A percentile compares a stretch with the other conserved stretches of the same genome.
Conservation (phyloP, 2,888 invertebrate genomes). For the Scaptomyza tumidula region DNA sequence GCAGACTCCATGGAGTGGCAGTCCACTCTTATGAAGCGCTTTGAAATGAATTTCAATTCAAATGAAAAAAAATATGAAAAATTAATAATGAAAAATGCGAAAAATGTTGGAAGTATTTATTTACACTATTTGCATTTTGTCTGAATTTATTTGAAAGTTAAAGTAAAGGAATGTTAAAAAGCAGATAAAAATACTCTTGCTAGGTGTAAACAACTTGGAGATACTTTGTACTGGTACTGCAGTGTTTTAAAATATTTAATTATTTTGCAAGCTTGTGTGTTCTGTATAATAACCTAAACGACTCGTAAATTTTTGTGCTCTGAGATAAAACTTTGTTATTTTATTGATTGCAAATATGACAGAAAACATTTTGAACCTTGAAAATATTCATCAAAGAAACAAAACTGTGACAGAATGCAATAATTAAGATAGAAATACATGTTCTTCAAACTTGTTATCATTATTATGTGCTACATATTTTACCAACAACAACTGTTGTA, state of each 20-base stretch:
- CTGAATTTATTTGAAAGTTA: not conserved
- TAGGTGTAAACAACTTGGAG: too few species aligned
- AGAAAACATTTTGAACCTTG: too few species aligned
- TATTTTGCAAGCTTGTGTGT: too few species aligned
- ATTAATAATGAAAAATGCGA: not conserved
- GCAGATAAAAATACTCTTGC: too few species aligned
- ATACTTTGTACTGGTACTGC: too few species aligned
- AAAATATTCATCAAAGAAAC: not conserved
- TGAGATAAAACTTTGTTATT: too few species aligned
- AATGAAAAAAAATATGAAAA: too few species aligned
- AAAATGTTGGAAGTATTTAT: not conserved
- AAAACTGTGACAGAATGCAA: not conserved
- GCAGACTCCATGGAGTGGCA: not conserved
- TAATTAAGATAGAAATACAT: not conserved
- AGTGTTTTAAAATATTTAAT: too few species aligned
- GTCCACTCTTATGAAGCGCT: not conserved
- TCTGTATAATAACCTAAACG: too few species aligned
- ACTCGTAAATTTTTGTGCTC: too few species aligned
- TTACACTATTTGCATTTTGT: too few species aligned
- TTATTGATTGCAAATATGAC: too few species aligned
- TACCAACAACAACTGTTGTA: not conserved
- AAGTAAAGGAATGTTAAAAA: not conserved
- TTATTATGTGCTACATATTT: not conserved
- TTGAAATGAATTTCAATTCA: not conserved
- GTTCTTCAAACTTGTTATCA: constrained; percentile 2